These are phyloP conservation scores for Agriopis marginaria DNA, from an alignment of 2,888 invertebrate species.

Conservation along the genomic window DNA sequence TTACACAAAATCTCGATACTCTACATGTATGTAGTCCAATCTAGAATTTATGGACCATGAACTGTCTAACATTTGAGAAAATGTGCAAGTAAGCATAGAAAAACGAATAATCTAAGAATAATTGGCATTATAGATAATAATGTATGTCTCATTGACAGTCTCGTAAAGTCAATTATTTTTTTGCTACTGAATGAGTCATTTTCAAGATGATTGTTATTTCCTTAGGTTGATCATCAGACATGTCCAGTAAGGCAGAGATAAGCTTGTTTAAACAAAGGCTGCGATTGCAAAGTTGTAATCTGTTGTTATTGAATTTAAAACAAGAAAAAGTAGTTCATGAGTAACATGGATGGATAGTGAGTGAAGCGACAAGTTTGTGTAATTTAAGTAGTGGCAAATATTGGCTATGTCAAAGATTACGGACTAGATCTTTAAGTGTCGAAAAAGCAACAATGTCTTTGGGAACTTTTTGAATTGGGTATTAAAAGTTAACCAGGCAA, in stretches of 20 bases:
- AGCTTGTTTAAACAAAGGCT: constrained; percentile 30
- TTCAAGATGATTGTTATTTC: constrained; percentile 57
- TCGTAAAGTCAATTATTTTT: constrained; percentile 54
- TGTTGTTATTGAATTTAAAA: constrained; percentile 21
- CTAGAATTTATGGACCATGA: constrained; percentile 15
- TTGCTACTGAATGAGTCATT: constrained; percentile 53
- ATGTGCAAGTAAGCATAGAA: constrained; percentile 26
- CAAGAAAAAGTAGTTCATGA: constrained; percentile 17
- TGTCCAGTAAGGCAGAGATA: constrained; percentile 24
- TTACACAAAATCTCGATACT: neutral
- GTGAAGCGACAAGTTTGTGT: constrained; percentile 17
- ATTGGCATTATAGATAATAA: constrained; percentile 44
- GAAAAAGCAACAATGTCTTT: neutral
- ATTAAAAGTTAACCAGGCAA: no score
- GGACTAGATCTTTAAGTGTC: neutral
- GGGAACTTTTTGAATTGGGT: neutral
- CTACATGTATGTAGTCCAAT: neutral
- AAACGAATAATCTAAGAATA: constrained; percentile 40
- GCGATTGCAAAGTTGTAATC: constrained; percentile 17
- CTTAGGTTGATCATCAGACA: constrained; percentile 54
- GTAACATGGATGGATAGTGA: neutral
- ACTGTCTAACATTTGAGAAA: constrained; percentile 18
- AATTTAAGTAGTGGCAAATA: neutral
- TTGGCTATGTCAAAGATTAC: neutral
- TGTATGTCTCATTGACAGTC: constrained; percentile 48